phyloP scores from a whole-genome alignment of 1,140 invertebrate genomes.

The Eriosoma lanigerum region DNA sequence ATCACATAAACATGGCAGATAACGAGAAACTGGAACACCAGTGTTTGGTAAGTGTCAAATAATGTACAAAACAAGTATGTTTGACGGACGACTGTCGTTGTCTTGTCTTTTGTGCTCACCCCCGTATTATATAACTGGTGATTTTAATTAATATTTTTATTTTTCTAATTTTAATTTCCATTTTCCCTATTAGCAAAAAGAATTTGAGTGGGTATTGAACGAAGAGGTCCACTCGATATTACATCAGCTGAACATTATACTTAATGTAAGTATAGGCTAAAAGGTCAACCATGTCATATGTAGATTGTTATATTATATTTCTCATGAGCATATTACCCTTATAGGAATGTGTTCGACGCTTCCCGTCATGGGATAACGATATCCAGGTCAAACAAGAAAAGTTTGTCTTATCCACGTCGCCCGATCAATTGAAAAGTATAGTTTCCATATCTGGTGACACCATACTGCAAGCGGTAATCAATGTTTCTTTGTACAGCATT shows the following conservation, averaged over 20 bases:
- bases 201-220: constrained; percentile 89
- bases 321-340: constrained; percentile 28
- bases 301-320: no score
- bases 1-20: constrained; percentile 71
- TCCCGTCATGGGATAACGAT: constrained; percentile 78
- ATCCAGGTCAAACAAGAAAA: constrained; percentile 78
- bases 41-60: constrained; percentile 76
- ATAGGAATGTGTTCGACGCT: constrained; percentile 82
- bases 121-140: no score
- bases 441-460: constrained; percentile 86
- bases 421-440: constrained; percentile 88
- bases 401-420: constrained; percentile 79
- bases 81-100: no score
- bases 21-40: constrained; percentile 80
- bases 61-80: no score
- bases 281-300: neutral
- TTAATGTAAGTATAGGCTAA: constrained; percentile 67
- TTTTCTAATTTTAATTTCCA: no score
- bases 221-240: constrained; percentile 86
- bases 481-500: neutral
- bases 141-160: no score
- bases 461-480: constrained; percentile 82
- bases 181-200: constrained; percentile 71
- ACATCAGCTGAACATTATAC: constrained; percentile 77
- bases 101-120: no score